These are phyloP conservation scores for Drymodes brunneopygia DNA, from an alignment of 2,113 vertebrate species.

Conservation along the genomic window DNA sequence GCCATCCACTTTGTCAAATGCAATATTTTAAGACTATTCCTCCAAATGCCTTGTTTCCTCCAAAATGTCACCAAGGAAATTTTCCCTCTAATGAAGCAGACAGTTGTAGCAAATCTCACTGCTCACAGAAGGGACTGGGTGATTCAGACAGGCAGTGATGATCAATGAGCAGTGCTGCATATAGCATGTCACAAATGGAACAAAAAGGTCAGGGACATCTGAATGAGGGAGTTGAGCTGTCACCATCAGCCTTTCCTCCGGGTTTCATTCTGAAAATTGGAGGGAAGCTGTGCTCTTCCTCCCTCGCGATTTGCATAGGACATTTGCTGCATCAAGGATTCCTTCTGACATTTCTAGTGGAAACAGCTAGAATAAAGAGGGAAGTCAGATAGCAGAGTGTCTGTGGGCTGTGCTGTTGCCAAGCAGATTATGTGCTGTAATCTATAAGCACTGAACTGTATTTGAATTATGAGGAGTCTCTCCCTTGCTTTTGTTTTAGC, in stretches of 20 bases:
- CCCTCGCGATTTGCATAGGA: not conserved
- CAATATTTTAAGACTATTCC: not conserved
- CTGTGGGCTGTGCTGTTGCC: constrained; percentile 56
- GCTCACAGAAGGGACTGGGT: not conserved
- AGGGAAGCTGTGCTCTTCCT: not conserved
- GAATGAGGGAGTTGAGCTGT: not conserved
- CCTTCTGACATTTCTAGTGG: constrained; percentile 33
- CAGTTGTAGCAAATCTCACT: not conserved
- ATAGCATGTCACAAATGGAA: not conserved
- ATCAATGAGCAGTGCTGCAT: not conserved
- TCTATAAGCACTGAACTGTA: constrained; percentile 64
- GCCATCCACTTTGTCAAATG: not conserved
- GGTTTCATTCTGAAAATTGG: not conserved
- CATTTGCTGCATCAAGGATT: not conserved
- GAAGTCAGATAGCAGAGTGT: not conserved
- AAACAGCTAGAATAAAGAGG: constrained; percentile 24
- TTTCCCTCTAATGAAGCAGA: not conserved
- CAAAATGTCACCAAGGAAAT: not conserved
- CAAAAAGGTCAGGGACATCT: not conserved
- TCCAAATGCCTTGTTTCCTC: not conserved
- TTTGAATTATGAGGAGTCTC: constrained; percentile 59
- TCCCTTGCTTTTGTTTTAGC: constrained; percentile 35
- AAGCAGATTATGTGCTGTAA: constrained; percentile 76
- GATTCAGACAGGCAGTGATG: not conserved
- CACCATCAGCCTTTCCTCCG: not conserved